Base-by-base conservation (phyloP, 2,113 vertebrate genomes). In the Dipodomys stephensi region DNA sequence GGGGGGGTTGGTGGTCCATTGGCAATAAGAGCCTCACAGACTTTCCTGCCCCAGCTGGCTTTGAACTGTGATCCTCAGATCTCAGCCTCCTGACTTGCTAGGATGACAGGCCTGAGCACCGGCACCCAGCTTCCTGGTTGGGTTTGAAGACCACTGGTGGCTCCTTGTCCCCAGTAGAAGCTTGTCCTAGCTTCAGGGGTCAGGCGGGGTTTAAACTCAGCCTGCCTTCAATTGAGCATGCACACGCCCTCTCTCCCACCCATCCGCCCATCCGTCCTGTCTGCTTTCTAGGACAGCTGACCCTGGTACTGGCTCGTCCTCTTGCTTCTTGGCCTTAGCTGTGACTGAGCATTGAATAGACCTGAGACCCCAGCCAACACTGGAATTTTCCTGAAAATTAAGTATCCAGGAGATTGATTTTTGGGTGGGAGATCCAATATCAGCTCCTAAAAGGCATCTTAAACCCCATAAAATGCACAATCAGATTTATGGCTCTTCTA, bases 381-480 rank as follows among this genome's bases (percentile, higher is more conserved):
- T 93, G 96, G 95, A 93, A 95, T 96, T 95, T 94, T 90, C 90
- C 93, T 96, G 93, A 94, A 94, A 95, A 96, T 95, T 93, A 96
- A 96, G 88, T 94, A 93, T 95, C 97, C 90, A 71, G 93, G 96
- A 96, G 96, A 96, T 96, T 90, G 97, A 83, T 93, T 96, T 96
- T 92, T 53, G 49, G 84, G 96, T 96, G 76, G 92, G 95, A 95
- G 90, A 96, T 93, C 93, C 96, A 94, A 94, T 95, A 96, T 92
- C 96, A 94, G 94, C 96, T 95, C 97, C 90, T 96, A 97, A 97
- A 97, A 96, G 92, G 96, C 94, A 90, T 96, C 93, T 95, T 93
- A 95, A 94, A 95, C 95, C 96, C 96, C 97, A 95, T 90, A 95
- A 96, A 96, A 95, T 0, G 23, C 87, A 96, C 92, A 82, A 62